Evolutionary conservation across 2,888 invertebrate species (phyloP).

Genomic region (Xanthorhoe designata): DNA sequence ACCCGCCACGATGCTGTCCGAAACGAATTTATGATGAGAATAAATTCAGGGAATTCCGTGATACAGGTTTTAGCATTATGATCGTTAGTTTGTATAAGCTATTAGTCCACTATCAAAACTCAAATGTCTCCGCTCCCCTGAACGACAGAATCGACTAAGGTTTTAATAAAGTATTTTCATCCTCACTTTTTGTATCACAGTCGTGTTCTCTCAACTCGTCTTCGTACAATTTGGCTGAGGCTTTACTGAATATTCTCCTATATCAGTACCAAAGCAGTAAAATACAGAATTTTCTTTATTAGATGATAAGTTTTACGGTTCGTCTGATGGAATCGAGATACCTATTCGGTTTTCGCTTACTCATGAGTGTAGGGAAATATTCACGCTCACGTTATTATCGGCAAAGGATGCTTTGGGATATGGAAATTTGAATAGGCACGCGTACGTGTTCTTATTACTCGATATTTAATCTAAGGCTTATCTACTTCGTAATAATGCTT

Average conservation of each 20-base stretch:
- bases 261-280: conserved; percentile 30
- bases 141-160: no score
- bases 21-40: conserved; percentile 44
- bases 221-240: background rate
- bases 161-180: no score
- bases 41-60: conserved; percentile 42
- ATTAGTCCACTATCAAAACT: no score
- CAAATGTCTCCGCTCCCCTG: no score
- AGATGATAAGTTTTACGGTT: conserved; percentile 30
- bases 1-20: conserved; percentile 27
- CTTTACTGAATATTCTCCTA: conserved; percentile 4
- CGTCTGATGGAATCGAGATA: conserved; percentile 29
- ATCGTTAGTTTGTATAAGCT: background rate
- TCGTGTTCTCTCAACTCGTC: background rate
- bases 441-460: conserved; percentile 2
- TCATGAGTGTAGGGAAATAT: conserved; percentile 27
- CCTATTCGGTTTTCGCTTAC: conserved; percentile 30
- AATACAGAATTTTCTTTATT: conserved; percentile 31
- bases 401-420: conserved; percentile 16
- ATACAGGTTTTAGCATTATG: conserved; percentile 17
- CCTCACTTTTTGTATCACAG: background rate
- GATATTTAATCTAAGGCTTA: background rate
- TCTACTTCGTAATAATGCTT: background rate
- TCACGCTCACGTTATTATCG: conserved; percentile 21
- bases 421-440: conserved; percentile 13